Percentiles rank a stretch among this genome's conserved stretches.
Conservation (phyloP, 2,113 vertebrate species). For the Pyrgilauda ruficollis region DNA sequence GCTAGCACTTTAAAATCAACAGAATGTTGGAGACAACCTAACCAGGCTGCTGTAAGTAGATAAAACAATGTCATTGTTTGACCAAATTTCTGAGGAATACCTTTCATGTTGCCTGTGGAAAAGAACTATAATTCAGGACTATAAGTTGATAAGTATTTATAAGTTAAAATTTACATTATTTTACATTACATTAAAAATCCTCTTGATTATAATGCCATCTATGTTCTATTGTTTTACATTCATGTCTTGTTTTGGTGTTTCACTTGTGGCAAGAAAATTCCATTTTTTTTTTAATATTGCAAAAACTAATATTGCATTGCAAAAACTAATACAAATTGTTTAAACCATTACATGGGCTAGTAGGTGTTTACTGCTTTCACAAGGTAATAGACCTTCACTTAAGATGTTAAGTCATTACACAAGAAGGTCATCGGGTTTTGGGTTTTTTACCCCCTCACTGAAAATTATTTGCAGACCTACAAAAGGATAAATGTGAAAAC, state of each 20-base stretch:
- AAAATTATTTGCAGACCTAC: neutral
- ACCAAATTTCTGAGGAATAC: neutral
- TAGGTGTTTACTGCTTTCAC: neutral
- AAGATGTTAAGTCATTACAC: neutral
- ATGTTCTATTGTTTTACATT: neutral
- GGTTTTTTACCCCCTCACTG: fast-evolving
- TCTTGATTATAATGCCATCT: neutral
- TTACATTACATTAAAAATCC: neutral
- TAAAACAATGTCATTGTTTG: fast-evolving
- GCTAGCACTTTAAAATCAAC: neutral
- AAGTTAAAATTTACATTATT: too few relatives aligned
- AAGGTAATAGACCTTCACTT: neutral
- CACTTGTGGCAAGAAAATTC: neutral
- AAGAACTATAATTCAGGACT: neutral
- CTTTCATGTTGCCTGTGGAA: neutral
- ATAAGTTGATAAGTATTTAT: neutral
- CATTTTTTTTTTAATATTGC: neutral
- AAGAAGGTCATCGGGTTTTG: neutral
- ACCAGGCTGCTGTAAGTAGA: neutral
- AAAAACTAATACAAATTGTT: neutral
- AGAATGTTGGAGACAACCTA: neutral
- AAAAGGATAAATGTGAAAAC: neutral
- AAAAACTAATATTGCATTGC: neutral
- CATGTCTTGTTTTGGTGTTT: neutral
- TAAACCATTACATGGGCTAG: neutral